Percentiles rank a stretch among this genome's conserved stretches.
Evolutionary conservation across 2,113 vertebrate genomes (phyloP).

Genomic region (Hirundichthys speculiger): DNA sequence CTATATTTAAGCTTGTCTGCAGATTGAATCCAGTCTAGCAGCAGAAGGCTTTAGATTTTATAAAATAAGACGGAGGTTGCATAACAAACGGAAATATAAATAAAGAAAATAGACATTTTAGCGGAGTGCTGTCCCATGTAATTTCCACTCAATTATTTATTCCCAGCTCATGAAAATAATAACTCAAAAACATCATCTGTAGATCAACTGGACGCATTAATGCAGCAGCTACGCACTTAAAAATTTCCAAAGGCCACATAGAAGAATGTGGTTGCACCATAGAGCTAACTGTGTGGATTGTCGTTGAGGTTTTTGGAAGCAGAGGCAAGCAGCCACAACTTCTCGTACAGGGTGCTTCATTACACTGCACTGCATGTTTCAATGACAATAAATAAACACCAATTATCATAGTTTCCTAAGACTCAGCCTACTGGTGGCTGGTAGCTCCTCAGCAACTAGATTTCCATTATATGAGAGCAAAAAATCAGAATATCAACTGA

Average conservation of each 20-base stretch:
- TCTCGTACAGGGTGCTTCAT: slow-evolving; percentile 39
- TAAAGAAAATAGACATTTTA: background rate
- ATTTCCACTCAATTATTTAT: background rate
- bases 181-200: background rate
- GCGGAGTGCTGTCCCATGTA: background rate
- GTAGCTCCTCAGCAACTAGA: slow-evolving; percentile 18
- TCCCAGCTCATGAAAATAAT: slow-evolving; percentile 2
- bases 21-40: slow-evolving; percentile 14
- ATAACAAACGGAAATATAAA: background rate
- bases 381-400: slow-evolving; percentile 73
- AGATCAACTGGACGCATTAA: slow-evolving; percentile 4
- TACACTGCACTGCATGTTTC: slow-evolving; percentile 56
- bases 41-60: background rate
- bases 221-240: background rate
- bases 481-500: slow-evolving; percentile 10
- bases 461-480: slow-evolving; percentile 22
- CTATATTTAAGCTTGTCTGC: slow-evolving; percentile 19
- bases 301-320: slow-evolving; percentile 58
- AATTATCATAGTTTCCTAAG: slow-evolving; percentile 71
- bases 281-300: slow-evolving; percentile 18
- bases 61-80: background rate
- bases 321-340: slow-evolving; percentile 55
- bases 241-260: background rate
- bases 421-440: slow-evolving; percentile 35
- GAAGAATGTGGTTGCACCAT: background rate